Conservation (phyloP, 2,888 invertebrate species). For the Diplolepis rosae region DNA sequence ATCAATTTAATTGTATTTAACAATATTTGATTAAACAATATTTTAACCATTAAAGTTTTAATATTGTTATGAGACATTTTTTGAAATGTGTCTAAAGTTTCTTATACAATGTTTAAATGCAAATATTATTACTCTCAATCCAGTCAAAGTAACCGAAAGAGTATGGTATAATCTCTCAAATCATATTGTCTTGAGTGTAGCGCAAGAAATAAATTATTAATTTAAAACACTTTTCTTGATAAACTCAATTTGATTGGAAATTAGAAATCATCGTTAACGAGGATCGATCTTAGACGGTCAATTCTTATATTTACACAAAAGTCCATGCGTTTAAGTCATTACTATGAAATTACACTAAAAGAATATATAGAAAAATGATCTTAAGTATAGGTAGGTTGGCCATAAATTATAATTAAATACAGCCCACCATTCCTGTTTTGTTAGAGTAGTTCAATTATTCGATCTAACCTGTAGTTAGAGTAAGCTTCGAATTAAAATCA, state of each 20-base stretch:
- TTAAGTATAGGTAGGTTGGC: conserved; percentile 16
- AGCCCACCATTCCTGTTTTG: conserved; percentile 8
- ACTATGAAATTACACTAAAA: conserved; percentile 23
- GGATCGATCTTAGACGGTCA: conserved; percentile 6
- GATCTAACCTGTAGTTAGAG: conserved; percentile 18
- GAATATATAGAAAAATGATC: conserved; percentile 24
- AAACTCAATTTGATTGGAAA: conserved; percentile 4
- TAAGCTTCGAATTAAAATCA: conserved; percentile 4
- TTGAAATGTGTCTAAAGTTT: too few relatives aligned
- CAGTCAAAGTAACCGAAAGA: too few relatives aligned
- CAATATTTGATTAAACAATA: too few relatives aligned
- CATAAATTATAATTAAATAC: conserved; percentile 23
- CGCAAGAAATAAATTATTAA: conserved; percentile 17
- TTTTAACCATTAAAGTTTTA: too few relatives aligned
- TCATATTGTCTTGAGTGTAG: background rate
- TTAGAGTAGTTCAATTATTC: conserved; percentile 16
- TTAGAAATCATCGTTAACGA: conserved; percentile 9
- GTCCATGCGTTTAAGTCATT: conserved; percentile 17
- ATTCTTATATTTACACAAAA: conserved; percentile 23
- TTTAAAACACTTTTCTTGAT: conserved; percentile 25
- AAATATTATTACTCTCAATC: too few relatives aligned
- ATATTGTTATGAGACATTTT: too few relatives aligned
- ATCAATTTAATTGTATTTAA: too few relatives aligned
- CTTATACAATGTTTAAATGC: too few relatives aligned
- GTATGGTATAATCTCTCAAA: too few relatives aligned